Evolutionary conservation across 1,140 invertebrate species (phyloP).

Genomic region (Sinella curviseta): DNA sequence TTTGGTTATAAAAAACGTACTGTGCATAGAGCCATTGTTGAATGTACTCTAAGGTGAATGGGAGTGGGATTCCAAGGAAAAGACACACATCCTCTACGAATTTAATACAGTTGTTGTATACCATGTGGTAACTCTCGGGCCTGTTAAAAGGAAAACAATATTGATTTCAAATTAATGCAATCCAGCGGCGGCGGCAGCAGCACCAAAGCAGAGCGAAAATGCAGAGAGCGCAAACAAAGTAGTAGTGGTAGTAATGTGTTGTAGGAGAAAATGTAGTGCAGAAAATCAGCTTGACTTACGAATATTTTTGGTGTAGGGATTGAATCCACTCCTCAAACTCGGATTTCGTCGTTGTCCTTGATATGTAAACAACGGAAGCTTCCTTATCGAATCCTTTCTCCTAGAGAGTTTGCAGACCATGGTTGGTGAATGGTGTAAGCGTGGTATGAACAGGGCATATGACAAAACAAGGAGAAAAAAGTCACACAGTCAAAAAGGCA

Average conservation of each 20-base stretch:
- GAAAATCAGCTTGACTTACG: slow-evolving; percentile 5
- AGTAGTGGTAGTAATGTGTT: background rate
- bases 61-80: slow-evolving; percentile 36
- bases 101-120: slow-evolving; percentile 38
- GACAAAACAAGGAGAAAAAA: background rate
- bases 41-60: slow-evolving; percentile 29
- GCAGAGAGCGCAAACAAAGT: too few relatives aligned
- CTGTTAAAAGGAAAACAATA: slow-evolving; percentile 9
- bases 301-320: slow-evolving; percentile 31
- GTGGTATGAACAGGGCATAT: background rate
- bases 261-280: too few relatives aligned
- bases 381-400: slow-evolving; percentile 37
- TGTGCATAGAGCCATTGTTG: slow-evolving; percentile 37
- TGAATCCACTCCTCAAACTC: slow-evolving; percentile 41
- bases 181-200: too few relatives aligned
- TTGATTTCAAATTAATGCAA: slow-evolving; percentile 9
- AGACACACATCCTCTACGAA: slow-evolving; percentile 34
- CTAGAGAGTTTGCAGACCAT: too few relatives aligned
- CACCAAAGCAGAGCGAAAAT: too few relatives aligned
- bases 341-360: slow-evolving; percentile 32
- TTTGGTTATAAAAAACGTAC: slow-evolving; percentile 15
- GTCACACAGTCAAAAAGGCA: too few relatives aligned
- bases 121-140: slow-evolving; percentile 39
- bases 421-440: too few relatives aligned
- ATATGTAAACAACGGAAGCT: slow-evolving; percentile 36